phyloP scores from a whole-genome alignment of 2,888 invertebrate species.

The Melieria picta region DNA sequence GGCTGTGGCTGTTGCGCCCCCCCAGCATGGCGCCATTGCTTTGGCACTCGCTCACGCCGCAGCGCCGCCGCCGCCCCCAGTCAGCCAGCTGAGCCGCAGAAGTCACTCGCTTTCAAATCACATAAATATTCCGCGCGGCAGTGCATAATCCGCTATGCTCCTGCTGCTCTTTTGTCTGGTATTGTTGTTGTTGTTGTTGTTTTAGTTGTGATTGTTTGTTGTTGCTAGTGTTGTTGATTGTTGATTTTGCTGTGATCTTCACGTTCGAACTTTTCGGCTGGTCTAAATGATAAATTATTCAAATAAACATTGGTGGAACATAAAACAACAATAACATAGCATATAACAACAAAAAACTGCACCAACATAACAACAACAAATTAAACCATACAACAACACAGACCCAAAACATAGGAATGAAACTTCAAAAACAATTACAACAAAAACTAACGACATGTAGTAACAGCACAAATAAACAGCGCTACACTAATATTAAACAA shows the following conservation, averaged over 20 bases:
- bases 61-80: not conserved
- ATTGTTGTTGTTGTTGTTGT: slow-evolving; percentile 1
- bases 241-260: slow-evolving; percentile 34
- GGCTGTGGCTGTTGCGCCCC: not conserved
- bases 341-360: not conserved
- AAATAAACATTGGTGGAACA: slow-evolving; percentile 25
- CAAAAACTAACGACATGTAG: too few species aligned
- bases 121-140: not conserved
- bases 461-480: too few species aligned
- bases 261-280: slow-evolving; percentile 14
- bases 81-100: not conserved
- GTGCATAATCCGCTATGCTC: not conserved
- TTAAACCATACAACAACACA: too few species aligned
- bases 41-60: slow-evolving; percentile 8
- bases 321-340: slow-evolving; percentile 9
- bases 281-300: slow-evolving; percentile 16
- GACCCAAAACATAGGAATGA: too few species aligned
- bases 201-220: slow-evolving; percentile 23
- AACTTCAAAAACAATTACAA: too few species aligned
- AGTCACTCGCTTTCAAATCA: not conserved
- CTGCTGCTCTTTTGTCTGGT: not conserved
- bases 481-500: too few species aligned
- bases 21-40: slow-evolving; percentile 16
- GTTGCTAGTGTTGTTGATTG: slow-evolving; percentile 32
- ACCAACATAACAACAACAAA: too few species aligned